Conservation (phyloP, 2,888 invertebrate species). For the Eretmocerus hayati region DNA sequence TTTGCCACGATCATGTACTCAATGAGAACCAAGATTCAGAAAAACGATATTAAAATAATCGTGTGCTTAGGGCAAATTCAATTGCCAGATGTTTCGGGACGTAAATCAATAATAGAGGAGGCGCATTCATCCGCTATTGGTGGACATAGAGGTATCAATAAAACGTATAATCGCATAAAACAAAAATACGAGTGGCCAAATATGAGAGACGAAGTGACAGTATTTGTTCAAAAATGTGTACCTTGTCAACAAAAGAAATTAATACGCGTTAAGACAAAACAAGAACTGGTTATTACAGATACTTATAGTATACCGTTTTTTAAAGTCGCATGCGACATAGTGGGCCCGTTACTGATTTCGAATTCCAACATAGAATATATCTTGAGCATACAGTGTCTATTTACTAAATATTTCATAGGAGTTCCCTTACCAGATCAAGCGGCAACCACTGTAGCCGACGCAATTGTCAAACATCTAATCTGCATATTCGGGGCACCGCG, state of each 20-base stretch:
- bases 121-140: not conserved
- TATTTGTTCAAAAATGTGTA: not conserved
- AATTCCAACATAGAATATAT: conserved; percentile 21
- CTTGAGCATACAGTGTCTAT: conserved; percentile 17
- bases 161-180: not conserved
- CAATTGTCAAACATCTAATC: too few species aligned
- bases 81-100: not conserved
- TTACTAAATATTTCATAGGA: conserved; percentile 17
- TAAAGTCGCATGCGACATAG: not conserved
- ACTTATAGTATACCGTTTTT: not conserved
- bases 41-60: not conserved
- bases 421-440: conserved; percentile 10
- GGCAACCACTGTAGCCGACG: conserved; percentile 22
- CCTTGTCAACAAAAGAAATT: too few species aligned
- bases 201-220: conserved; percentile 2
- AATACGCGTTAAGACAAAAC: too few species aligned
- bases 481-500: too few species aligned
- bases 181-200: conserved; percentile 15
- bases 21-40: not conserved
- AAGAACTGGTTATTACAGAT: not conserved
- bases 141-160: not conserved
- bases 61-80: too few species aligned
- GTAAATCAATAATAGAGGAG: not conserved
- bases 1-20: not conserved
- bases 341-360: not conserved